Evolutionary conservation across 2,797 vertebrate species (phyloP).

Genomic region (Arvicola amphibius): DNA sequence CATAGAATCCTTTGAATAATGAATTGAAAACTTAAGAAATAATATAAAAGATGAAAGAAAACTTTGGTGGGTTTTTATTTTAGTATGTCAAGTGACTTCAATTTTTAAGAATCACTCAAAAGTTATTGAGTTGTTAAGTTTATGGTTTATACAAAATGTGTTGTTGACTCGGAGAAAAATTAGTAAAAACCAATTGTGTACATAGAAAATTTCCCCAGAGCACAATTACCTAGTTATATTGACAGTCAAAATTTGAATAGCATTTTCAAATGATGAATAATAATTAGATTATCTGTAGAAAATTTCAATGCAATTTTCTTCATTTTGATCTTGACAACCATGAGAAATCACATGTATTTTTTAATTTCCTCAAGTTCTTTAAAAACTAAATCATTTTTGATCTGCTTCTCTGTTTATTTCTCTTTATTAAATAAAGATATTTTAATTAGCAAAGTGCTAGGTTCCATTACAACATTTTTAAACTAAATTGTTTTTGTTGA

Average conservation of each 20-base stretch:
- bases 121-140: neutral
- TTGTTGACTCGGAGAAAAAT: conserved; percentile 14
- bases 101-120: conserved; percentile 53
- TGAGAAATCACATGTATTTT: conserved; percentile 49
- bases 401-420: neutral
- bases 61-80: neutral
- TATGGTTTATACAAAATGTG: conserved; percentile 33
- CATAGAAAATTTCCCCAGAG: neutral
- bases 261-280: conserved; percentile 45
- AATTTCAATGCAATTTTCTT: conserved; percentile 49
- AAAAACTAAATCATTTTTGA: conserved; percentile 39
- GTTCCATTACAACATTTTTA: neutral
- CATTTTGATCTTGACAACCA: conserved; percentile 60
- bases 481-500: neutral
- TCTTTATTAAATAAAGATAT: neutral
- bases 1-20: conserved; percentile 13
- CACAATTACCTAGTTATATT: neutral
- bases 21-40: conserved; percentile 34
- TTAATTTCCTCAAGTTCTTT: conserved; percentile 45
- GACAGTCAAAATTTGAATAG: neutral
- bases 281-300: conserved; percentile 38
- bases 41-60: conserved; percentile 22
- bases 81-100: neutral
- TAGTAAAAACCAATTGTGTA: conserved; percentile 12
- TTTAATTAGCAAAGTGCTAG: neutral